Base-by-base conservation (phyloP, 2,888 invertebrate genomes). In the Entomobrya proxima region DNA sequence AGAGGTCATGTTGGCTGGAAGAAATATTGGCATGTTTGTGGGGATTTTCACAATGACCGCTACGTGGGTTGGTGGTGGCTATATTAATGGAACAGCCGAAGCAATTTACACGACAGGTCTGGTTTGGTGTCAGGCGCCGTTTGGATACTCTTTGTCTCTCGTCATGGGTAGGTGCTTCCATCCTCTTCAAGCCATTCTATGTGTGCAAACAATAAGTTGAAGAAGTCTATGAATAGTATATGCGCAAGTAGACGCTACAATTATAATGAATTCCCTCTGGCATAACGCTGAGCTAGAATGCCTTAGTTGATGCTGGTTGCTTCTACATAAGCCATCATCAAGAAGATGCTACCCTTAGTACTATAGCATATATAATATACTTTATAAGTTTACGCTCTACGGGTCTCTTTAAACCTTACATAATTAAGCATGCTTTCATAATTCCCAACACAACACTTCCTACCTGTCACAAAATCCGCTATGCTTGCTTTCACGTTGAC, bases 71-170 rank as follows among this genome's bases (percentile, higher is more conserved):
- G 89, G 89, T 50, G 89, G 89, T 24, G 87, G 88, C 21, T 95
- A 95, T 91, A 94, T 95, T 89, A 95, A 95, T 91, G 95, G 95
- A 58, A 95, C 95, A 76, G 94, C 95, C 13, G 95, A 95, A 91
- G 93, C 93, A 61, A 94, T 95, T 88, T 95, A 93, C 91, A 93
- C 93, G 75, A 92, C 92, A 82, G 94, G 94, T 44, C 91, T 95
- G 86, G 92, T 94, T 15, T 94, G 94, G 94, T 95, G 95, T 91
- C 95, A 95, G 92, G 94, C 95, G 35, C 95, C 95, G 18, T 93
- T 95, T 91, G 95, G 95, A 55, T 95, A 95, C 92, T 94, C 95
- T 21, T 92, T 95, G 69, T 94, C 94, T 86, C 92, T 95, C 61
- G 92, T 95, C 74, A 92, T 95, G 89, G 94, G 95, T 94, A 92